Conservation (phyloP, 64 coral and sea anemone species). For the Dendronephthya gigantea region DNA sequence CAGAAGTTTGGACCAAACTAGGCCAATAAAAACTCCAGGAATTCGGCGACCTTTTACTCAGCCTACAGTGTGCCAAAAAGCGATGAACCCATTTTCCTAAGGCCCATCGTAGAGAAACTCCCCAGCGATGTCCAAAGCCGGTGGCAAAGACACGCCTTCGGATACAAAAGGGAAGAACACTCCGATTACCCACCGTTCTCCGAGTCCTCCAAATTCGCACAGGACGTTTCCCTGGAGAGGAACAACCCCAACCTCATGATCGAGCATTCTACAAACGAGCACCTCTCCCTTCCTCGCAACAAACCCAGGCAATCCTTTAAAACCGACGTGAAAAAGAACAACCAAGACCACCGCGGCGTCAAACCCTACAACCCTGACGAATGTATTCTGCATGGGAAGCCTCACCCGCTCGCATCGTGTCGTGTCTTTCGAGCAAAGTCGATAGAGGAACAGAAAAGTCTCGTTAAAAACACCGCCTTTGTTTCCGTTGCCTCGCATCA, state of each 20-base stretch:
- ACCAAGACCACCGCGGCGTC: neutral
- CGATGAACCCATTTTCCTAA: conserved; percentile 33
- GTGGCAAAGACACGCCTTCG: conserved; percentile 49
- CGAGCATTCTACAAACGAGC: neutral
- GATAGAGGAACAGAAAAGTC: neutral
- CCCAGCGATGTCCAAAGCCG: too few species aligned
- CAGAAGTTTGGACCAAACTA: too few species aligned
- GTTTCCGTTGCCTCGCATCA: too few species aligned
- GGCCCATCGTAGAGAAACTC: conserved; percentile 32
- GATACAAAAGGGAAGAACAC: conserved; percentile 16
- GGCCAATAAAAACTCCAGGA: conserved; percentile 24
- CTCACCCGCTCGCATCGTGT: neutral
- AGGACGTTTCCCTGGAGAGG: conserved; percentile 27
- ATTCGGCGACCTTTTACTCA: conserved; percentile 30
- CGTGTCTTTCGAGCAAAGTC: neutral
- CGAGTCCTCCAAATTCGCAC: neutral
- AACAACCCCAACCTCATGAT: conserved; percentile 32
- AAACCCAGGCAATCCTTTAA: neutral
- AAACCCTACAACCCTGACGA: too few species aligned
- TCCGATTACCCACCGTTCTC: conserved; percentile 37
- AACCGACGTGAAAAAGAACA: neutral
- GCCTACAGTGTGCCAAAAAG: conserved; percentile 30
- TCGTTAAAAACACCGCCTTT: too few species aligned
- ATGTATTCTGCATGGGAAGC: too few species aligned
- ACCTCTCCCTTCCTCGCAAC: neutral